Percentiles rank a stretch among this genome's conserved stretches.
Evolutionary conservation across 2,888 invertebrate species (phyloP).

Genomic region (Ecliptopera silaceata): DNA sequence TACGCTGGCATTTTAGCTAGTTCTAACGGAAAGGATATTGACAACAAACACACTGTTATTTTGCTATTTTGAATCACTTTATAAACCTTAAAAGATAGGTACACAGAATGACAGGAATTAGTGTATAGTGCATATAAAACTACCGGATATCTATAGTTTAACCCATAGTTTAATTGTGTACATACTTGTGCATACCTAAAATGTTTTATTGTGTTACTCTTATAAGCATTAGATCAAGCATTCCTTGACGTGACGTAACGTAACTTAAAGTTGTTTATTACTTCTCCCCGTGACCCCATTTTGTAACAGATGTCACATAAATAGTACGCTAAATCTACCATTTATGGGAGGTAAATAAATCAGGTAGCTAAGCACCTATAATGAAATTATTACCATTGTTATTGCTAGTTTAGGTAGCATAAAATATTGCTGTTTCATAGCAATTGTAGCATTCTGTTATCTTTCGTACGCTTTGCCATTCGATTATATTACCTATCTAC

Average conservation of each 20-base stretch:
- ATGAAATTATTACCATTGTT: constrained; percentile 33
- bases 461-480: constrained; percentile 7
- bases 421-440: constrained; percentile 11
- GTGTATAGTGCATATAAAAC: no score
- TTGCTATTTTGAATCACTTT: no score
- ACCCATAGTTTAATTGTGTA: no score
- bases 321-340: constrained; percentile 37
- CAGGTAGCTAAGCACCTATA: constrained; percentile 32
- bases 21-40: not conserved
- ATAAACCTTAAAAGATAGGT: no score
- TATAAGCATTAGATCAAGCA: constrained; percentile 22
- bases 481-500: not conserved
- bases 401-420: constrained; percentile 14
- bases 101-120: no score
- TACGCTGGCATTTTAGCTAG: not conserved
- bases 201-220: no score
- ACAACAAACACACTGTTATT: no score
- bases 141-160: no score
- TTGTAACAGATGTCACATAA: constrained; percentile 40
- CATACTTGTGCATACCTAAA: no score
- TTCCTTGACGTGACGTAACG: constrained; percentile 31
- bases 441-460: constrained; percentile 12
- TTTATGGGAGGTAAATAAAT: constrained; percentile 37
- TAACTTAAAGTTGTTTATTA: constrained; percentile 38
- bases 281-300: constrained; percentile 36